Conservation (phyloP, 1,140 invertebrate genomes). For the Meloidogyne chitwoodi region DNA sequence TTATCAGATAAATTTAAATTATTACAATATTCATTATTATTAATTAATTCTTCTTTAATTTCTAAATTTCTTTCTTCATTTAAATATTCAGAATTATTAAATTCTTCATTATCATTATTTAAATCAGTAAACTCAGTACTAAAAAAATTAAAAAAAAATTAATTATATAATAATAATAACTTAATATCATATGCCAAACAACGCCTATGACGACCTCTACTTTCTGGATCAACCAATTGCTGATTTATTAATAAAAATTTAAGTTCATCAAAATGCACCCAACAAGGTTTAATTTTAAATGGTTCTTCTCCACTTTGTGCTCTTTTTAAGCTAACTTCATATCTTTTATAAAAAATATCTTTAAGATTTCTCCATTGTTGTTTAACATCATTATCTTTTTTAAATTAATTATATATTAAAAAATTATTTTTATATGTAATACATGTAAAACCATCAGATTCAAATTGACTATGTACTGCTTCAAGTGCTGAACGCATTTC, state of each 20-base stretch:
- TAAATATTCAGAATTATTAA: not conserved
- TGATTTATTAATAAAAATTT: slow-evolving; percentile 7
- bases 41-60: not conserved
- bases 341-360: slow-evolving; percentile 14
- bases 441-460: slow-evolving; percentile 6
- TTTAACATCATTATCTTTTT: slow-evolving; percentile 2
- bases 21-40: not conserved
- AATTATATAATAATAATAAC: not conserved
- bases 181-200: not conserved
- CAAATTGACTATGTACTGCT: slow-evolving; percentile 1
- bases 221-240: slow-evolving; percentile 1
- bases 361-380: slow-evolving; percentile 12
- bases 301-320: not conserved
- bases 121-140: not conserved
- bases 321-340: not conserved
- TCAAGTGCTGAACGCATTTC: not conserved
- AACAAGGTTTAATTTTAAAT: not conserved
- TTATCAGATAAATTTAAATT: not conserved
- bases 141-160: not conserved
- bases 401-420: not conserved
- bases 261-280: slow-evolving; percentile 4
- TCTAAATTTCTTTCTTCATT: not conserved
- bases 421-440: not conserved
- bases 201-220: not conserved
- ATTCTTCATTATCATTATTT: not conserved